Evolutionary conservation across 2,113 vertebrate genomes (phyloP), one percentile per base, ranked within the genome.

Genomic region (Apus apus): DNA sequence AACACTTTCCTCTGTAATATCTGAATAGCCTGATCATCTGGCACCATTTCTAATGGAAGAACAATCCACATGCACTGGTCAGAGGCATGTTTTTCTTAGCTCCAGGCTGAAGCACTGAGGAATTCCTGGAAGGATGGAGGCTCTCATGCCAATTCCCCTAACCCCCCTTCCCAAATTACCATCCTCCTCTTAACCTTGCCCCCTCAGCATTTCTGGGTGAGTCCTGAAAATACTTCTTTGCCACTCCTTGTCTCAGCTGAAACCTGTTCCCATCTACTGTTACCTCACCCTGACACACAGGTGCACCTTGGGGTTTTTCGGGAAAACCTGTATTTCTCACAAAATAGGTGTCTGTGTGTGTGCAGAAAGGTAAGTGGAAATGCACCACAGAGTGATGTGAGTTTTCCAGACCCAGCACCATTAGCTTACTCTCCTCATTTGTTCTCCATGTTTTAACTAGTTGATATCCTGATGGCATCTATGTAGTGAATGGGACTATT

Each of bases 231-330:
- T n/a, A 74, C 5, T 81, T 90, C 68, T 95, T 48, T 48, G 89
- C 86, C 83, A 61, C 94, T 95, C 84, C 91, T 84, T 83, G 66
- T 89, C 89, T 78, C 80, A 71, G 93, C 53, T 84, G 89, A 90
- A 90, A 94, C 74, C 85, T 1, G 1, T 21, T 32, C 61, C 65
- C 4, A 2, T 64, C 75, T 78, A 3, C 76, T 83, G 90, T 96
- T 71, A 95, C 93, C 91, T 93, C 89, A 94, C 73, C 79, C 56
- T 11, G 2, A 19, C 3, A 34, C 17, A 23, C 91, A 94, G 91
- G 80, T 95, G 73, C 77, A 85, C 70, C 91, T 78, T 16, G 0
- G 70, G 81, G 89, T 74, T 94, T 74, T 92, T 85, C 1, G 10
- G 29, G 77, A 78, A 96, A 94, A 50, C 11, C n/a, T 26, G 0